Base-by-base conservation (phyloP, 2,888 invertebrate species). In the Margaritifera margaritifera region DNA sequence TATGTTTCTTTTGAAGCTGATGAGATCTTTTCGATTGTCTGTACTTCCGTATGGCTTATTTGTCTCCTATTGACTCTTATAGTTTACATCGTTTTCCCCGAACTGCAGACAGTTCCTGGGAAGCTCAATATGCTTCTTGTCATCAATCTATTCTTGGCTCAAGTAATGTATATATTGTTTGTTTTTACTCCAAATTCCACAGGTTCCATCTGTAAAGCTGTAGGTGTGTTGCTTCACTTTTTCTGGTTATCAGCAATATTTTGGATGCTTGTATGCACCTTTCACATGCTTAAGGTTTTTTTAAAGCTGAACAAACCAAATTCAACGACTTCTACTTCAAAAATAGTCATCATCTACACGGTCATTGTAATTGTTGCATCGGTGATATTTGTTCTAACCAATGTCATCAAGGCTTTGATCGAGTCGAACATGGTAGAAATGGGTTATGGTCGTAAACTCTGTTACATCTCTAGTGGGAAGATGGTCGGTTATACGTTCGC, bases 191-290 rank as follows among this genome's bases (percentile, higher is more conserved):
- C n/a, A n/a, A n/a, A n/a, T n/a, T n/a, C n/a, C n/a, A n/a, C n/a
- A n/a, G n/a, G n/a, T n/a, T n/a, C n/a, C n/a, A n/a, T n/a, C n/a
- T n/a, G n/a, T n/a, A n/a, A n/a, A n/a, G n/a, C n/a, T 2, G 6
- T 73, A 18, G 75, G 73, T 56, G 24, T 71, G 18, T 24, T 64
- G 3, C 66, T 71, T 15, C 75, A 75, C 64, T 75, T 69, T 54
- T 68, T 59, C 50, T 75, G 71, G 72, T 54, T 75, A 5, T 54
- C 60, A 27, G 31, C 69, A 6, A 22, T 73, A 52, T 69, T 73
- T 55, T 75, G 72, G 72, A 75, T 73, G 75, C 72, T 72, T 42
- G 59, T 71, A 5, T 75, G 75, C 42, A 68, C 75, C 0, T 64
- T 66, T 51, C 72, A 75, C 55, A 63, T 71, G 62, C 69, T 55